A percentile compares a stretch with the other conserved stretches of the same genome.
Evolutionary conservation across 2,888 invertebrate species (phyloP).

Genomic region (Sarcophaga variegata): DNA sequence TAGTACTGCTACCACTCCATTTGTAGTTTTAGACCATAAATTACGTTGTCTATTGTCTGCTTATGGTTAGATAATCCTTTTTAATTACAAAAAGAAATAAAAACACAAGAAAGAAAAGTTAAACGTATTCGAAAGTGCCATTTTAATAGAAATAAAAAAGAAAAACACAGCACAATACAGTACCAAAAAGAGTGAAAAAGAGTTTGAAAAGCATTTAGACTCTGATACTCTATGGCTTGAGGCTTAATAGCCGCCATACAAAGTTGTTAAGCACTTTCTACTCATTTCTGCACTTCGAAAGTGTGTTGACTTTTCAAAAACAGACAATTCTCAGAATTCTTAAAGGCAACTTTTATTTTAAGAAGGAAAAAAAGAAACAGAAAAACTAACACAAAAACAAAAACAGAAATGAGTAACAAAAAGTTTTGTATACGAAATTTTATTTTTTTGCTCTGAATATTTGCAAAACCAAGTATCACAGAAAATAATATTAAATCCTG

Average conservation of each 20-base stretch:
- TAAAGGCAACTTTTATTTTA: background rate
- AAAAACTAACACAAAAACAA: background rate
- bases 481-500: background rate
- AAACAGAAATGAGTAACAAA: background rate
- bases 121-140: background rate
- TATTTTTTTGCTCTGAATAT: background rate
- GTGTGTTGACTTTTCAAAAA: constrained; percentile 10
- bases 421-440: background rate
- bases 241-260: constrained; percentile 6
- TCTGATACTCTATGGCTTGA: background rate
- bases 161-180: background rate
- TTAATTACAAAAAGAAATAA: constrained; percentile 23
- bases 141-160: background rate
- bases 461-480: background rate
- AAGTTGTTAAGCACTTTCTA: constrained; percentile 31
- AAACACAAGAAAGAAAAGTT: background rate
- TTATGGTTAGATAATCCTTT: constrained; percentile 40
- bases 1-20: background rate
- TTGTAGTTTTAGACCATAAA: background rate
- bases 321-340: constrained; percentile 2
- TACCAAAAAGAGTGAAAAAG: no score
- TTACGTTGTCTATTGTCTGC: constrained; percentile 22
- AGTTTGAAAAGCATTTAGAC: constrained; percentile 18
- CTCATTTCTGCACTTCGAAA: background rate
- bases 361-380: background rate